Evolutionary conservation across 1,140 invertebrate species (phyloP).

Genomic region (Leptinotarsa texana): DNA sequence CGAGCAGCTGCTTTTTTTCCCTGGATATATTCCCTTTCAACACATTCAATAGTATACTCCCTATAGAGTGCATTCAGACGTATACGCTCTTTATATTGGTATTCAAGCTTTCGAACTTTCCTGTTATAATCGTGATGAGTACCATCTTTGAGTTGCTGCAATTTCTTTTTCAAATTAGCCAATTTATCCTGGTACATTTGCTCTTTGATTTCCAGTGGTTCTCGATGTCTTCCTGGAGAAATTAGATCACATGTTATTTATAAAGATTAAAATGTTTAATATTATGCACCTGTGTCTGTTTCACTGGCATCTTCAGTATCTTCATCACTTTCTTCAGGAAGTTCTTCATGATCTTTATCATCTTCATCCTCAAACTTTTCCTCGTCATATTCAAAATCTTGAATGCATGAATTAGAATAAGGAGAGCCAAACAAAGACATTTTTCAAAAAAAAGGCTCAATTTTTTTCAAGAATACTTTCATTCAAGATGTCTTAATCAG

Average conservation of each 20-base stretch:
- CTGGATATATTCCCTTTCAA: constrained; percentile 83
- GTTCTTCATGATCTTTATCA: constrained; percentile 42
- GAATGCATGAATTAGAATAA: constrained; percentile 43
- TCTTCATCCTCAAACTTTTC: constrained; percentile 43
- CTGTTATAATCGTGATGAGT: constrained; percentile 85
- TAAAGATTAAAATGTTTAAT: neutral
- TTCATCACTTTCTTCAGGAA: constrained; percentile 46
- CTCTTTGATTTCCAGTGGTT: constrained; percentile 86
- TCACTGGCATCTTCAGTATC: constrained; percentile 90
- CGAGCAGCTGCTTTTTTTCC: constrained; percentile 87
- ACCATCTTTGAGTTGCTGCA: constrained; percentile 85
- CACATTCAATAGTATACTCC: constrained; percentile 82
- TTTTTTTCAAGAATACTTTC: neutral
- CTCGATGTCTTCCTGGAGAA: constrained; percentile 71
- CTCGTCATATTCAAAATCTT: constrained; percentile 49
- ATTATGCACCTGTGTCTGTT: constrained; percentile 70
- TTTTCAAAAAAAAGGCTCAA: neutral
- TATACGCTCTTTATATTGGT: constrained; percentile 77
- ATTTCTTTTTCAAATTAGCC: constrained; percentile 83
- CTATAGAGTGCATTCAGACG: constrained; percentile 82
- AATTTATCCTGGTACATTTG: constrained; percentile 95
- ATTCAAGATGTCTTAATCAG: no score
- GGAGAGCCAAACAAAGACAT: constrained; percentile 47
- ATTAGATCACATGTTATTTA: neutral
- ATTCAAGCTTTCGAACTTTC: constrained; percentile 80